Evolutionary conservation across 2,888 invertebrate species (phyloP).

Genomic region (Mesoligia furuncula): DNA sequence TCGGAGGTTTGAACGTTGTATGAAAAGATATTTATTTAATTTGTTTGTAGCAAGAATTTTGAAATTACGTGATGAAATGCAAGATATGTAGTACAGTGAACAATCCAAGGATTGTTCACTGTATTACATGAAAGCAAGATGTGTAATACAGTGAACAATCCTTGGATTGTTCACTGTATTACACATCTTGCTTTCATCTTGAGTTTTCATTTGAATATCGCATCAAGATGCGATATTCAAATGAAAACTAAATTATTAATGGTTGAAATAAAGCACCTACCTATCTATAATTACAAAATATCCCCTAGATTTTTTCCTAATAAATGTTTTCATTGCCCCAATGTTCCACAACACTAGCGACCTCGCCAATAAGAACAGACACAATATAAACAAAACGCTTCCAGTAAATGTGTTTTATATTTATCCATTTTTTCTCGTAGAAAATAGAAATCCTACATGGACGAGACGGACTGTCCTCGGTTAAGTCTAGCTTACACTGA

Average conservation of each 20-base stretch:
- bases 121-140: too few relatives aligned
- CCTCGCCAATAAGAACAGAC: constrained; percentile 58
- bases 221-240: neutral
- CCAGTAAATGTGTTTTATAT: constrained; percentile 67
- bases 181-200: too few relatives aligned
- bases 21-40: constrained; percentile 36
- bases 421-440: constrained; percentile 43
- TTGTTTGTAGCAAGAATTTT: constrained; percentile 21
- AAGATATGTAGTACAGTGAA: neutral
- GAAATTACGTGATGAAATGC: neutral
- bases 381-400: constrained; percentile 61
- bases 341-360: constrained; percentile 74
- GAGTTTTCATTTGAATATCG: too few relatives aligned
- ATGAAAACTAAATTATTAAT: constrained; percentile 2
- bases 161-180: too few relatives aligned
- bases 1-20: constrained; percentile 11
- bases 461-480: constrained; percentile 62
- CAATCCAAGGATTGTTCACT: too few relatives aligned
- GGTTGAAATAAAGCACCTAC: constrained; percentile 67
- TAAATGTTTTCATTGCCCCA: constrained; percentile 84
- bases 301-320: constrained; percentile 76
- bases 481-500: constrained; percentile 67
- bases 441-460: constrained; percentile 52
- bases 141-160: too few relatives aligned
- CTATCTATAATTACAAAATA: constrained; percentile 75